Percentiles rank a stretch among this genome's conserved stretches.
These are phyloP conservation scores for Caenorhabditis parvicauda DNA, from an alignment of 2,888 invertebrate genomes.

Conservation along the genomic window DNA sequence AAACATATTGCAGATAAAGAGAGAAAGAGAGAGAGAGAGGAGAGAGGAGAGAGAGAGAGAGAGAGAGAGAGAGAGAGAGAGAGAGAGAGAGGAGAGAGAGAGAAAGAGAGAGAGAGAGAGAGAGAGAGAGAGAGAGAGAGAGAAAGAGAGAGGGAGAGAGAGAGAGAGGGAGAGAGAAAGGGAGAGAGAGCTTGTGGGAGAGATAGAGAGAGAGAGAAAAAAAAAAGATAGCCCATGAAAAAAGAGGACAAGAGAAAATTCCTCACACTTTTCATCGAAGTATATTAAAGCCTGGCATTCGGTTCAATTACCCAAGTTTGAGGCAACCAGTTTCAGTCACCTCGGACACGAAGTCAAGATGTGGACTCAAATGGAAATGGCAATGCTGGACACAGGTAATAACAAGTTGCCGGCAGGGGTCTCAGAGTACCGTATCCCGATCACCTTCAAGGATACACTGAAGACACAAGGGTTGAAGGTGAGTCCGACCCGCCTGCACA, in stretches of 20 bases:
- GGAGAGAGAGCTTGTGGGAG: too few species aligned
- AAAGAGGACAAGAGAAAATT: neutral
- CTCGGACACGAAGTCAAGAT: conserved; percentile 54
- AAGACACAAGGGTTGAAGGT: conserved; percentile 59
- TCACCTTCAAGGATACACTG: conserved; percentile 54
- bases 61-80: neutral
- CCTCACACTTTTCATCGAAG: neutral
- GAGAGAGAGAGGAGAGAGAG: too few species aligned
- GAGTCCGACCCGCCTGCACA: neutral
- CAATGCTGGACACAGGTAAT: conserved; percentile 48
- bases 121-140: too few species aligned
- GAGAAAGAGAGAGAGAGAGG: neutral
- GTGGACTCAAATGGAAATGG: conserved; percentile 59
- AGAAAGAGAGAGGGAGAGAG: too few species aligned
- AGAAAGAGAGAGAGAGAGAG: too few species aligned
- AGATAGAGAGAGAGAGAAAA: too few species aligned
- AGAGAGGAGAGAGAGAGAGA: neutral
- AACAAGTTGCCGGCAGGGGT: conserved; percentile 41
- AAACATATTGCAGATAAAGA: neutral
- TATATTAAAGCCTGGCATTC: too few species aligned
- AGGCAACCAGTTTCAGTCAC: conserved; percentile 15
- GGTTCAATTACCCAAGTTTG: too few species aligned
- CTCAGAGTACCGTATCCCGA: conserved; percentile 46
- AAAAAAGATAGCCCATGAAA: too few species aligned
- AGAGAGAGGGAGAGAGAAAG: too few species aligned